phyloP scores from a whole-genome alignment of 2,888 invertebrate genomes.

The Limnephilus auricula region DNA sequence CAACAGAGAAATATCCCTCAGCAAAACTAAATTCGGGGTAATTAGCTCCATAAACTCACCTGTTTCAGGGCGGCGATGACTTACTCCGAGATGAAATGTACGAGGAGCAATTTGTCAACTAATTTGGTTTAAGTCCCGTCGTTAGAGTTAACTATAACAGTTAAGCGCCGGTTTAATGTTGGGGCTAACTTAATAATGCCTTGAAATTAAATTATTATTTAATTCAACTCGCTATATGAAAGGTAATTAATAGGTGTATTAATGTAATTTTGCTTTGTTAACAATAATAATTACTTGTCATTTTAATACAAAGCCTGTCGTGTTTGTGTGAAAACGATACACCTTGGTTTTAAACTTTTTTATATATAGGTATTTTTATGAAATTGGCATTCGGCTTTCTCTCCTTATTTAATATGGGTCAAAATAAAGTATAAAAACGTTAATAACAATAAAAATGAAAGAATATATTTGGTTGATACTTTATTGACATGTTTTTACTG shows the following conservation, averaged over 20 bases:
- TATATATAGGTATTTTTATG: no score
- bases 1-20: neutral
- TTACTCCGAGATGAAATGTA: slow-evolving; percentile 19
- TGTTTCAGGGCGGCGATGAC: slow-evolving; percentile 6
- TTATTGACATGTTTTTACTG: no score
- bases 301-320: neutral
- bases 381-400: no score
- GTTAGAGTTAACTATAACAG: slow-evolving; percentile 12
- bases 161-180: neutral
- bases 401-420: no score
- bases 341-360: no score
- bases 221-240: neutral
- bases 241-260: neutral
- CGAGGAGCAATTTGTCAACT: slow-evolving; percentile 34
- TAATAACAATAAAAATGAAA: no score
- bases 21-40: neutral
- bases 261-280: neutral
- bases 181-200: neutral
- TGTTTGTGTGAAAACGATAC: neutral
- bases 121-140: slow-evolving; percentile 7
- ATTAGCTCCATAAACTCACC: neutral
- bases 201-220: neutral
- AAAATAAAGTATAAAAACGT: no score
- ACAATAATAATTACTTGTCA: neutral
- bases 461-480: no score